Base-by-base conservation (phyloP, 1,140 invertebrate species). In the Galleria mellonella region DNA sequence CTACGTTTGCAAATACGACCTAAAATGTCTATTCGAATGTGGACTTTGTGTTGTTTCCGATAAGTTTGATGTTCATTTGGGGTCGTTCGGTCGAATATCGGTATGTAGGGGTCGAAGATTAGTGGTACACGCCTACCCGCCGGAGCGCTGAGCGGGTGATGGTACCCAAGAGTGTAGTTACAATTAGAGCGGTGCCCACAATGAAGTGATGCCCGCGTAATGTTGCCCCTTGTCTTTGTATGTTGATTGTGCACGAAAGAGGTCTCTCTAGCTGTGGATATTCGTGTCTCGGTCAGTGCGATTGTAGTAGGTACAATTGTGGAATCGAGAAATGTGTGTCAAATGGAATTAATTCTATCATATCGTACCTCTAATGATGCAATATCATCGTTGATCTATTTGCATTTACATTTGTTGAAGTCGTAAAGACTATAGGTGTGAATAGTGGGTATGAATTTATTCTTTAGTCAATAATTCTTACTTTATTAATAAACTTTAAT, bases 111-210 rank as follows among this genome's bases (percentile, higher is more conserved):
- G 77, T 81, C 76, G 81, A 79, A 81, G 79, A 83, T 84, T 83
- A 83, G 73, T 82, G 76, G 76, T 70, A 55, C 72, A 79, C 78
- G 82, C 82, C 78, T 82, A 82, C 77, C 60, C 71, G 76, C 42
- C 61, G 66, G 69, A 72, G 73, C 82, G 78, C 77, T 83, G 82
- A 85, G 77, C 75, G 77, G 60, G 58, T 72, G 81, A 87, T 86
- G 68, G 77, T 51, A 73, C 84, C 84, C 84, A 62, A 64, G 84
- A 85, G 84, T 85, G 79, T 83, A 85, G 73, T 87, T 87, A 86
- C 83, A 87, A 87, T 87, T 86, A 86, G 84, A 83, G 59, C 68
- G 70, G 74, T 77, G 73, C 78, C 76, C 79, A 78, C 81, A 83
- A 83, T 82, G 78, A 85, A 82, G 81, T 87, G 82, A 83, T 82